Evolutionary conservation across 2,113 vertebrate species (phyloP), one percentile per base, ranked within the genome.

Genomic region (Hyperopisus bebe): DNA sequence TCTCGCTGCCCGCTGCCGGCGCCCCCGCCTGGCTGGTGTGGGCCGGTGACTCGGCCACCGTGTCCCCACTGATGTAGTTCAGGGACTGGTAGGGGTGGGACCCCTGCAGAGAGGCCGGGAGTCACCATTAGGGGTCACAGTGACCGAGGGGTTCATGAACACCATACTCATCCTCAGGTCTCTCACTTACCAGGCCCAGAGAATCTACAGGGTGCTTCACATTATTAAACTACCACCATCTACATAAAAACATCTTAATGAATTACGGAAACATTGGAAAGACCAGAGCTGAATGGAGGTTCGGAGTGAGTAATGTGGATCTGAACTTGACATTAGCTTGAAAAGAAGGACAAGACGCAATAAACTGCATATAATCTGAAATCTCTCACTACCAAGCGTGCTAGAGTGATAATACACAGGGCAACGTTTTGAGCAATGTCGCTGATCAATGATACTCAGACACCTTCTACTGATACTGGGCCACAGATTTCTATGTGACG

Each of bases 61-160:
- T 99, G 92, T 99, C 98, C 42, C 98, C 98, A 70, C 98, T 99
- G 66, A 98, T 98, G 91, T 99, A 99, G 94, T 98, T 99, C 92
- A 99, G 93, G 19, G 98, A 99, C 90, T 99, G 98, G 94, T 99
- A 99, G 0, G 98, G 98, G 93, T 99, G 98, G 50, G 97, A 96
- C 83, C 98, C 98, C 98, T 99, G 88, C 62, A 24, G 92, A 89
- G 42, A n/a, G 70, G 74, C 84, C 83, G 70, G 21, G 24, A 86
- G 47, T 58, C 21, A 46, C 35, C 42, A 24, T 84, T 39, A 19
- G 42, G 42, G 77, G 21, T 84, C 11, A 50, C 1, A 24, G 47
- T 17, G 35, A 46, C 42, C 0, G 19, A 62, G 58, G 58, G n/a
- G 4, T 35, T 6, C 27, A 80, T 42, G 74, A 42, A 80, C 74